Percentiles rank a stretch among this genome's conserved stretches.
phyloP scores from a whole-genome alignment of 2,888 invertebrate genomes.

The Cataglyphis rosenhaueri region DNA sequence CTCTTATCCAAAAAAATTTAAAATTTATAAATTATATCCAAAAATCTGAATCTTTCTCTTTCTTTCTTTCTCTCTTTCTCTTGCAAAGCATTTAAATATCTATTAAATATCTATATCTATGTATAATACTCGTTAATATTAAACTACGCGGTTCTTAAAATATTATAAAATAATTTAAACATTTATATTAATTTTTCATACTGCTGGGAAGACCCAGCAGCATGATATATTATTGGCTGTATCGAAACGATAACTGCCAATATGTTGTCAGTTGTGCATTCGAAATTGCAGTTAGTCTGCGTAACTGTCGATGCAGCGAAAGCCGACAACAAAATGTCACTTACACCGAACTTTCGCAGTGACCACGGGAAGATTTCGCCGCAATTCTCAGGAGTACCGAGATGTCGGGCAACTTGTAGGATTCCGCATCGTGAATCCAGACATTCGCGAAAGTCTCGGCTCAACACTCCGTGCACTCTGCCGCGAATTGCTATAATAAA shows the following conservation, averaged over 20 bases:
- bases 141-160: conserved; percentile 1
- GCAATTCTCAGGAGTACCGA: conserved; percentile 74
- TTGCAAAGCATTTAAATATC: conserved; percentile 8
- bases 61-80: not conserved
- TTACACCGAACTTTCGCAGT: conserved; percentile 62
- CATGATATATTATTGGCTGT: conserved; percentile 34
- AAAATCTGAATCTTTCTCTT: not conserved
- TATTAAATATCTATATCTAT: conserved; percentile 5
- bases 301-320: conserved; percentile 41
- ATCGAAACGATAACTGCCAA: not conserved
- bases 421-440: conserved; percentile 70
- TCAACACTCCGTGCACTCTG: conserved; percentile 58
- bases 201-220: not conserved
- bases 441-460: conserved; percentile 67
- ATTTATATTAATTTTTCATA: conserved; percentile 25
- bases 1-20: not conserved
- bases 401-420: conserved; percentile 75
- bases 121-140: not conserved
- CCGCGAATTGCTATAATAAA: conserved; percentile 75
- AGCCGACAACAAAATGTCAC: conserved; percentile 57
- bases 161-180: conserved; percentile 12
- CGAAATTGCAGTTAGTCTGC: conserved; percentile 26
- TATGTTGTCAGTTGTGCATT: conserved; percentile 31
- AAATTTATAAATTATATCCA: not conserved
- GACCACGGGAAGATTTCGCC: conserved; percentile 68